These are phyloP conservation scores for Drosophila sturtevanti DNA, from an alignment of 1,140 invertebrate genomes.

Conservation along the genomic window DNA sequence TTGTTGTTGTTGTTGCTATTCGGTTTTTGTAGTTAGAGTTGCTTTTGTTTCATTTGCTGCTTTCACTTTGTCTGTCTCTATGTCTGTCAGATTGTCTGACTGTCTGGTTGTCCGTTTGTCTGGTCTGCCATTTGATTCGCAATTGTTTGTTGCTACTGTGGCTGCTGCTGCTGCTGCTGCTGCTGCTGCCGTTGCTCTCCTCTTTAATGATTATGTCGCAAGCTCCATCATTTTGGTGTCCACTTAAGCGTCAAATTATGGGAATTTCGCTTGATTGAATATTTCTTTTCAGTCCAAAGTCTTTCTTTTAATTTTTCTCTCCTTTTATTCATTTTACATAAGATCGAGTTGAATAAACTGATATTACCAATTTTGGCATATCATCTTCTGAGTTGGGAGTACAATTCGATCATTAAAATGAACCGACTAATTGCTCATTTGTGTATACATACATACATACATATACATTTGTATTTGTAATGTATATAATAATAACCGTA, in stretches of 20 bases:
- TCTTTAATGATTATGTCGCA: constrained; percentile 74
- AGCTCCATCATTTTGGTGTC: constrained; percentile 68
- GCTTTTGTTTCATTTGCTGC: constrained; percentile 54
- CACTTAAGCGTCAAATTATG: constrained; percentile 81
- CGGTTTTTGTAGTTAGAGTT: constrained; percentile 24
- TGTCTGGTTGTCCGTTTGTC: not conserved
- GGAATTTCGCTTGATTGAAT: constrained; percentile 81
- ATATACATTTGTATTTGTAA: not conserved
- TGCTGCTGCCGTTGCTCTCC: constrained; percentile 18
- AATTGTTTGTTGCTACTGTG: constrained; percentile 61
- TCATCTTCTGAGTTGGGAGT: not conserved
- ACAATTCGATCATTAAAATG: not conserved
- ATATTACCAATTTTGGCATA: constrained; percentile 3
- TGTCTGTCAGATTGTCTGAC: not conserved
- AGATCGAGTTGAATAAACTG: constrained; percentile 65
- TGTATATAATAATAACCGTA: not conserved
- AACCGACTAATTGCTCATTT: not conserved
- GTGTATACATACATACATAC: not conserved
- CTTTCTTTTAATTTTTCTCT: constrained; percentile 17
- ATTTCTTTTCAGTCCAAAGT: constrained; percentile 52
- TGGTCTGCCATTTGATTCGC: constrained; percentile 68
- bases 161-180: constrained; percentile 11
- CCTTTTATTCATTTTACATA: constrained; percentile 56
- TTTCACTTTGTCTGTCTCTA: constrained; percentile 64
- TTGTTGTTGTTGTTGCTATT: constrained; percentile 33